phyloP scores from a whole-genome alignment of 53 echinoderm and acorn worm species.

The Echinarachnius parma region DNA sequence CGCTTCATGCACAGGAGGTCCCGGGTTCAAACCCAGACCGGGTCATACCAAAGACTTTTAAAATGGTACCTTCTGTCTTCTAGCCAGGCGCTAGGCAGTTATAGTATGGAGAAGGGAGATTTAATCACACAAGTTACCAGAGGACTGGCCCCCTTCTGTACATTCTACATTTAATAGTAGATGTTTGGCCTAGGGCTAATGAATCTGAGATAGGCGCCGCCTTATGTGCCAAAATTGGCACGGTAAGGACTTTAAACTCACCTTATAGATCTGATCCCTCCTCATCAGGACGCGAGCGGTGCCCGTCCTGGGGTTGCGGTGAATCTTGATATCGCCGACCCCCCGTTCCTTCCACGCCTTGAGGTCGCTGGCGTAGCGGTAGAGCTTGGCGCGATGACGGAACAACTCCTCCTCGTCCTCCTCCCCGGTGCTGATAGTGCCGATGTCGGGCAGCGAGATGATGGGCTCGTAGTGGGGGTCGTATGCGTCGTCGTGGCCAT shows the following conservation, averaged over 20 bases:
- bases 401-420: slow-evolving; percentile 85
- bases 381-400: slow-evolving; percentile 71
- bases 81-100: no score
- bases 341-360: slow-evolving; percentile 92
- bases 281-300: slow-evolving; percentile 65
- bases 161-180: no score
- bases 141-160: no score
- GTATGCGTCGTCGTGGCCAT: slow-evolving; percentile 49
- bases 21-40: no score
- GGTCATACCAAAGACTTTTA: no score
- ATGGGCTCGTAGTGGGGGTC: slow-evolving; percentile 96
- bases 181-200: no score
- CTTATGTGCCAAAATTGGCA: no score
- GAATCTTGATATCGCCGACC: slow-evolving; percentile 79
- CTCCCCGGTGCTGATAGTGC: slow-evolving; percentile 72
- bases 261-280: slow-evolving; percentile 74
- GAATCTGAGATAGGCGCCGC: no score
- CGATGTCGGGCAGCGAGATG: slow-evolving; percentile 74
- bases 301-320: slow-evolving; percentile 64
- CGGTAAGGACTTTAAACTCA: slow-evolving; percentile 9
- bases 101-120: no score
- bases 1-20: no score
- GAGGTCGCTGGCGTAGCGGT: slow-evolving; percentile 58
- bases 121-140: no score
- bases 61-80: no score